Conservation (phyloP, 2,888 invertebrate genomes). For the Anthoptus insignis region DNA sequence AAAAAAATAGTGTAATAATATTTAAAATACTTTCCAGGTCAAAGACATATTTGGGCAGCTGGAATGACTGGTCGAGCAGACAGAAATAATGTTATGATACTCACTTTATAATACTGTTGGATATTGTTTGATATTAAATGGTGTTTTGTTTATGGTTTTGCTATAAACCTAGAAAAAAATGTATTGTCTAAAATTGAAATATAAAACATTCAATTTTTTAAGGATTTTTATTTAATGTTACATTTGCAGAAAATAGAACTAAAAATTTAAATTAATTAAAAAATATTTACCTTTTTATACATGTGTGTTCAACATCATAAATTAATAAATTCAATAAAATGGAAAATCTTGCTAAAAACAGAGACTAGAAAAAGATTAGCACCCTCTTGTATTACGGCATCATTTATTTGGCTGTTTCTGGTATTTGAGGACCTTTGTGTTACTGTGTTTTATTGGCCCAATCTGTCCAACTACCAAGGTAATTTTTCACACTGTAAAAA, state of each 20-base stretch:
- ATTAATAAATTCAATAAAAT: neutral
- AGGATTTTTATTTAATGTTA: too few species aligned
- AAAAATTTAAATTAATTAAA: neutral
- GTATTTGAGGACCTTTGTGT: constrained; percentile 13
- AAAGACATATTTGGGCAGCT: constrained; percentile 81
- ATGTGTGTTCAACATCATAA: neutral
- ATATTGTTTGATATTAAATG: too few species aligned
- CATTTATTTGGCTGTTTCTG: neutral
- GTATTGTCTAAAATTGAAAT: neutral
- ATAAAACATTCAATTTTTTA: too few species aligned
- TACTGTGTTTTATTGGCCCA: constrained; percentile 76
- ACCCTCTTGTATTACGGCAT: neutral
- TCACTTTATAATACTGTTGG: too few species aligned
- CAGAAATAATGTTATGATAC: constrained; percentile 48
- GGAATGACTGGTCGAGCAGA: constrained; percentile 79
- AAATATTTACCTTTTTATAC: too few species aligned
- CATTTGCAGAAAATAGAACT: neutral
- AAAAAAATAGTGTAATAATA: too few species aligned
- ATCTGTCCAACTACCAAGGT: constrained; percentile 87
- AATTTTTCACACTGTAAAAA: constrained; percentile 85
- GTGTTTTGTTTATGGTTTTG: too few species aligned
- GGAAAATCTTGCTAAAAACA: too few species aligned
- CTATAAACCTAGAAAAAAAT: too few species aligned
- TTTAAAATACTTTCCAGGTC: constrained; percentile 75
- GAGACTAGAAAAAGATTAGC: neutral